phyloP scores from a whole-genome alignment of 2,797 vertebrate genomes.

The Rhodeus uyekii region DNA sequence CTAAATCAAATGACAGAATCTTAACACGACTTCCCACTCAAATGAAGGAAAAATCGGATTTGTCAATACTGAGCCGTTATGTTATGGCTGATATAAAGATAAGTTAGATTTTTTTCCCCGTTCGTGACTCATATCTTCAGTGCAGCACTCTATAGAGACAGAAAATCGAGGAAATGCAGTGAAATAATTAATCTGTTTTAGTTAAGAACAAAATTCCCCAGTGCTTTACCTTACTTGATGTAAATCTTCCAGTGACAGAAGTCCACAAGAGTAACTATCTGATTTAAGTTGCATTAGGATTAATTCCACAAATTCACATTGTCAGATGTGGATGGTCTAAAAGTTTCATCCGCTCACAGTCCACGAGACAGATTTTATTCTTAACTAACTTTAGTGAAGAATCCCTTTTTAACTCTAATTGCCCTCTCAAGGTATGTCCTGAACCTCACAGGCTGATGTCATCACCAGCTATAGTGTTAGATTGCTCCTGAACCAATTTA shows the following conservation, averaged over 20 bases:
- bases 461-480: constrained; percentile 48
- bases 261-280: not conserved
- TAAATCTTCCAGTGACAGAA: constrained; percentile 5
- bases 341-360: constrained; percentile 26
- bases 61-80: constrained; percentile 49
- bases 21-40: constrained; percentile 52
- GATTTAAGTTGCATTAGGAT: constrained; percentile 13
- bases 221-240: not conserved
- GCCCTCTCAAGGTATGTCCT: constrained; percentile 52
- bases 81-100: constrained; percentile 41
- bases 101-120: constrained; percentile 10
- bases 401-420: constrained; percentile 61
- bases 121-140: constrained; percentile 13
- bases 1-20: constrained; percentile 58
- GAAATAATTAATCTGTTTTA: constrained; percentile 32
- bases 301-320: constrained; percentile 26
- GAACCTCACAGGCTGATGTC: constrained; percentile 46
- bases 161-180: constrained; percentile 25
- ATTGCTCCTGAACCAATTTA: constrained; percentile 66
- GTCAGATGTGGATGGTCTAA: constrained; percentile 44
- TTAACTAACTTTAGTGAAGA: constrained; percentile 54
- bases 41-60: constrained; percentile 49
- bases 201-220: constrained; percentile 15
- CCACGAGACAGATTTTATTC: constrained; percentile 66
- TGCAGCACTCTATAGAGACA: constrained; percentile 16